These are phyloP conservation scores for Sycophila sp. DNA, from an alignment of 1,140 invertebrate species.

Conservation along the genomic window DNA sequence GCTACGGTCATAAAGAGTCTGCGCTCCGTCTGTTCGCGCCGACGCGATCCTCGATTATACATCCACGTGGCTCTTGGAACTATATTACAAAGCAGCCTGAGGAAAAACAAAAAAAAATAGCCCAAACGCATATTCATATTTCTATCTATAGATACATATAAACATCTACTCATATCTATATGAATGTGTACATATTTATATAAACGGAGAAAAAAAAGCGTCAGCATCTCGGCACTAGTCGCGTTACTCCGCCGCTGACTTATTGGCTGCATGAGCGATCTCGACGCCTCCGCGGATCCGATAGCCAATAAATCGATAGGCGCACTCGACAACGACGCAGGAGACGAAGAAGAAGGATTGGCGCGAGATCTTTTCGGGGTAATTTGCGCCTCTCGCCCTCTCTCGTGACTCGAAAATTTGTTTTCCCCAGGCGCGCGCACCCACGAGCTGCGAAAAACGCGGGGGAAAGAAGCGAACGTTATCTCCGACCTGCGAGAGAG, in stretches of 20 bases:
- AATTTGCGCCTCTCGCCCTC: conserved; percentile 1
- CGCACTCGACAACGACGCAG: background rate
- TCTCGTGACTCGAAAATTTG: conserved; percentile 29
- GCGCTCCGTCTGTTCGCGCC: too few relatives aligned
- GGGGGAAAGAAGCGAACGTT: conserved; percentile 10
- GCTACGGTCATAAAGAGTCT: background rate
- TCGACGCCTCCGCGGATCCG: conserved; percentile 4
- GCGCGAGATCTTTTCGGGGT: background rate
- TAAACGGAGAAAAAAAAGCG: background rate
- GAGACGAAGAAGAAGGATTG: background rate
- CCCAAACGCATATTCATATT: too few relatives aligned
- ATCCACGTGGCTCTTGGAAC: too few relatives aligned
- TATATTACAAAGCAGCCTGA: too few relatives aligned
- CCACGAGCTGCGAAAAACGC: background rate
- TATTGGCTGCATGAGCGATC: background rate
- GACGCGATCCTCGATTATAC: too few relatives aligned
- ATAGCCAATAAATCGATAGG: conserved; percentile 22
- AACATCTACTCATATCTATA: too few relatives aligned
- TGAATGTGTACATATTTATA: too few relatives aligned
- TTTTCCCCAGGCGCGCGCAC: background rate
- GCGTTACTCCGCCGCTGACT: background rate
- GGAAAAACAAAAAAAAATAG: too few relatives aligned
- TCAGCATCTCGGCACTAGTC: background rate
- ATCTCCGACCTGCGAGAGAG: conserved; percentile 14
- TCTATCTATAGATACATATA: too few relatives aligned